Evolutionary conservation across 2,797 vertebrate species (phyloP).

Genomic region (Danio kyathit): DNA sequence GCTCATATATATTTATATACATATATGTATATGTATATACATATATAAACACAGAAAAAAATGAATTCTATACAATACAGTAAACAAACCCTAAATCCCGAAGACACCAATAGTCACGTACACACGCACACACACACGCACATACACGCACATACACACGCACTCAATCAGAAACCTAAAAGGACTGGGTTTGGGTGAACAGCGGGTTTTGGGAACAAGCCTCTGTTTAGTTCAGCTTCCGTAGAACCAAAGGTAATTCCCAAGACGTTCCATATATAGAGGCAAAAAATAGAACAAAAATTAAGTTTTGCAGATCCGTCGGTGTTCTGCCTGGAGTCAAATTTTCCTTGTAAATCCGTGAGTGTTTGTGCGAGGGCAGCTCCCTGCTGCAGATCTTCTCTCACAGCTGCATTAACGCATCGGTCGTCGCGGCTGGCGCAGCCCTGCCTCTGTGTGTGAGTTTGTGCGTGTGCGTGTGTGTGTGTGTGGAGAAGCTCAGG

Average conservation of each 20-base stretch:
- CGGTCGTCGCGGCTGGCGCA: constrained; percentile 56
- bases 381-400: constrained; percentile 62
- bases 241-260: constrained; percentile 77
- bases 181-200: constrained; percentile 41
- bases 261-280: constrained; percentile 67
- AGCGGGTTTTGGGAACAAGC: constrained; percentile 45
- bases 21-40: background rate
- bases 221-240: constrained; percentile 70
- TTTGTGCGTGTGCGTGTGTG: constrained; percentile 69
- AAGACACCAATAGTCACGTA: constrained; percentile 44
- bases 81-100: constrained; percentile 45
- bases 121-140: constrained; percentile 48
- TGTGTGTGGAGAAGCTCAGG: constrained; percentile 57
- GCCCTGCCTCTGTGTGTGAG: constrained; percentile 69
- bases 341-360: constrained; percentile 57
- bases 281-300: constrained; percentile 42
- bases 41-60: constrained; percentile 40
- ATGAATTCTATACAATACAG: constrained; percentile 38
- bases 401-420: constrained; percentile 63
- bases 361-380: constrained; percentile 53
- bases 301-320: constrained; percentile 40
- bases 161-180: constrained; percentile 48
- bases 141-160: constrained; percentile 42
- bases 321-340: constrained; percentile 19
- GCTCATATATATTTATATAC: background rate